Evolutionary conservation across 2,888 invertebrate species (phyloP).

Genomic region (Phortica okadai): DNA sequence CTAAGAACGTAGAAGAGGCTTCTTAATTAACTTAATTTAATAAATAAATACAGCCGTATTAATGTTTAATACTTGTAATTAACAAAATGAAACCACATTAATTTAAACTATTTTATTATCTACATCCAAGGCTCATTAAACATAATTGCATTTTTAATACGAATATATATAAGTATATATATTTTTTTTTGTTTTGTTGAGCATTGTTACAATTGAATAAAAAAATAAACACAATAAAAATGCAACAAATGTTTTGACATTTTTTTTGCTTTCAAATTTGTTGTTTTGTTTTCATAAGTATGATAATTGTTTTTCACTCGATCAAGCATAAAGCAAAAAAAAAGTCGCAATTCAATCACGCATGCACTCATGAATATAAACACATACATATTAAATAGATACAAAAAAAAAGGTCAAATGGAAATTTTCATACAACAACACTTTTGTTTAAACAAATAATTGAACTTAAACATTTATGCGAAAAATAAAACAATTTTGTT

Average conservation of each 20-base stretch:
- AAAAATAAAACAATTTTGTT: not conserved
- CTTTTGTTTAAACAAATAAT: not conserved
- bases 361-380: constrained; percentile 1
- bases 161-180: not conserved
- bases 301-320: constrained; percentile 68
- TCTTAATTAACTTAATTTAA: too few relatives aligned
- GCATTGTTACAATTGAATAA: not conserved
- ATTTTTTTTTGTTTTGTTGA: constrained; percentile 4
- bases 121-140: constrained; percentile 47
- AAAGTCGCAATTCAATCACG: constrained; percentile 47
- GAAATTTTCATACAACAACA: not conserved
- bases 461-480: not conserved
- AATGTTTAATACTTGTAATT: not conserved
- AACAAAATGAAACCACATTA: not conserved
- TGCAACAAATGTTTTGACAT: constrained; percentile 7
- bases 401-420: not conserved
- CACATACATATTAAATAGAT: not conserved
- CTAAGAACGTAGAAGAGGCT: too few relatives aligned
- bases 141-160: constrained; percentile 58
- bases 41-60: too few relatives aligned
- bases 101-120: not conserved
- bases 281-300: constrained; percentile 50
- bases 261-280: constrained; percentile 32
- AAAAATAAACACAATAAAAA: not conserved
- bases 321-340: constrained; percentile 59